A percentile compares a stretch with the other conserved stretches of the same genome.
Evolutionary conservation across 2,113 vertebrate genomes (phyloP).

Genomic region (Hoplias malabaricus): DNA sequence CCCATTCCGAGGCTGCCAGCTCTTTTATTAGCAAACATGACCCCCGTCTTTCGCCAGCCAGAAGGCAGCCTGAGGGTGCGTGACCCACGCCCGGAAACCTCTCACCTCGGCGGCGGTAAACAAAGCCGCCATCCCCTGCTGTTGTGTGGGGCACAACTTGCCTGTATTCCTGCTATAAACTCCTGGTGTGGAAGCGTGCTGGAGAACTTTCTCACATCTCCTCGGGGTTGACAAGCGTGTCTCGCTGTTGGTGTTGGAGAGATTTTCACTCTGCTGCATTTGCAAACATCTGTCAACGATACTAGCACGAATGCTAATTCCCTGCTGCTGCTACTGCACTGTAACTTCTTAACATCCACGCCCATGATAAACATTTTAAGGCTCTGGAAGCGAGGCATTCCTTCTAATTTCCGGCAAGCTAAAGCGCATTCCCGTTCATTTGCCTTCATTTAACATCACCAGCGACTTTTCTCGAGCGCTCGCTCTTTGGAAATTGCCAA

Average conservation of each 20-base stretch:
- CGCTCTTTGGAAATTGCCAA: conserved; percentile 28
- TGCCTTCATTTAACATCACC: conserved; percentile 40
- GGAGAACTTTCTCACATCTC: not conserved
- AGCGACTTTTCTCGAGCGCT: conserved; percentile 40
- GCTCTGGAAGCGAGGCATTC: conserved; percentile 9
- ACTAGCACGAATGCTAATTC: conserved; percentile 11
- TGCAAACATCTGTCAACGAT: conserved; percentile 32
- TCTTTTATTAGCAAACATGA: conserved; percentile 49
- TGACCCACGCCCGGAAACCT: conserved; percentile 22
- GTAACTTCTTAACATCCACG: not conserved
- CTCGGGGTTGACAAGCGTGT: not conserved
- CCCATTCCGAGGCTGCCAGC: conserved; percentile 25
- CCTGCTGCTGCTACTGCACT: not conserved
- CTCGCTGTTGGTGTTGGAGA: not conserved
- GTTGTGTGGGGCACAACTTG: not conserved
- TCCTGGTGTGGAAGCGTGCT: not conserved
- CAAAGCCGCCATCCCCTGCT: conserved; percentile 14
- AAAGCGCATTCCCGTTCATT: conserved; percentile 24
- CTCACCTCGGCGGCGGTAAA: conserved; percentile 29
- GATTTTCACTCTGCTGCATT: not conserved
- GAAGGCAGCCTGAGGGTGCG: conserved; percentile 24
- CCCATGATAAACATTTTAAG: conserved; percentile 14
- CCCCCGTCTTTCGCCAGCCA: conserved; percentile 30
- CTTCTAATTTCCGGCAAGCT: conserved; percentile 26
- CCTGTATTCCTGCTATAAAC: not conserved